A percentile compares a stretch with the other conserved stretches of the same genome.
phyloP scores from a whole-genome alignment of 2,113 vertebrate species.

The Stomatorhinus ivindoensis region DNA sequence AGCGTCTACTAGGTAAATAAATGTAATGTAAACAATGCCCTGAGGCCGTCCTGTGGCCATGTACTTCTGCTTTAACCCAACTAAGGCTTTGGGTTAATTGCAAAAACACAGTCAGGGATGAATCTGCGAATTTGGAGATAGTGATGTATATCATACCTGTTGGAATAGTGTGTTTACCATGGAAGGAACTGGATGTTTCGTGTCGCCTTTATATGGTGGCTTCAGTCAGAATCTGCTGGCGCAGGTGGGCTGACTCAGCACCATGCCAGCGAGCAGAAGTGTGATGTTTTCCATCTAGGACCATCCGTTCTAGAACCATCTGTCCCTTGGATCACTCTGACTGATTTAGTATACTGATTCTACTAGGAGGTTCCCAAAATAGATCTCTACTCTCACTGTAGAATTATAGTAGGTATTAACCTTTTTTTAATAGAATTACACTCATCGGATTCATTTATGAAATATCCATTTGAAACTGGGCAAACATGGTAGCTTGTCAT shows the following conservation, averaged over 20 bases:
- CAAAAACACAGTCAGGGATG: not conserved
- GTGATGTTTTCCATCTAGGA: not conserved
- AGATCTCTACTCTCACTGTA: not conserved
- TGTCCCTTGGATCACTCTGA: not conserved
- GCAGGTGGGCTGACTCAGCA: not conserved
- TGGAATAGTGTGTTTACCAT: not conserved
- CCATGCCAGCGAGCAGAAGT: not conserved
- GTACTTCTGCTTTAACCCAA: not conserved
- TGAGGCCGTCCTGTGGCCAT: not conserved
- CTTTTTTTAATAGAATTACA: not conserved
- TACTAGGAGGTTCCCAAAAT: not conserved
- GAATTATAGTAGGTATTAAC: not conserved
- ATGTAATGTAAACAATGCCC: not conserved
- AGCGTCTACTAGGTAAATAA: not conserved
- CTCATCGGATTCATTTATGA: not conserved
- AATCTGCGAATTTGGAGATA: not conserved
- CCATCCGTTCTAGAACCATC: not conserved
- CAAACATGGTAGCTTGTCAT: not conserved
- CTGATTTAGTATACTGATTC: not conserved
- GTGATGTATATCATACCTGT: not conserved
- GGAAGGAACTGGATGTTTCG: not conserved
- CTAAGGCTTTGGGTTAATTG: not conserved
- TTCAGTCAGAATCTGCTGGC: not conserved
- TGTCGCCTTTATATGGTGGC: not conserved
- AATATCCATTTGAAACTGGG: not conserved